Base-by-base conservation (phyloP, 2,113 vertebrate genomes). In the Bubo blakistoni region DNA sequence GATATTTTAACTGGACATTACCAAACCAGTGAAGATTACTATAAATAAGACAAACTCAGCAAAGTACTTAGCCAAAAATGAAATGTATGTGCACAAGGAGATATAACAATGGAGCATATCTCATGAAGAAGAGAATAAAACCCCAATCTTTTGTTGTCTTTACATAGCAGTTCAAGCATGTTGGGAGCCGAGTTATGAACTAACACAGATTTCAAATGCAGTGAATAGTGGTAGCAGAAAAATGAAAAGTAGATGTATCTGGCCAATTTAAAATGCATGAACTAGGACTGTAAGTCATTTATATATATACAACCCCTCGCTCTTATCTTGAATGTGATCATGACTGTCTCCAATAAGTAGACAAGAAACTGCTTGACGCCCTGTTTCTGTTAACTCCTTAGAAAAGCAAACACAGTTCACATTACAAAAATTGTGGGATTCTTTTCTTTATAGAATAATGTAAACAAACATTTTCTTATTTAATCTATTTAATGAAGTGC, bases 401-500 rank as follows among this genome's bases (percentile, higher is more conserved):
- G 9, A 76, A 89, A 49, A 87, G 44, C n/a, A 86, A 92, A 44
- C 49, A 76, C 3, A 80, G 79, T 65, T 85, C 87, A 90, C 34
- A 34, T 54, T 32, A 49, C 25, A 65, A 82, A 81, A 85, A 71
- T 8, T 29, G 49, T 66, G 40, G 20, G 27, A 65, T 65, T 72
- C 40, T 84, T 94, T 84, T 67, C 72, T 67, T 55, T 57, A 38
- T 3, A 77, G 81, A 73, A 70, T 66, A 79, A 94, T 44, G 47
- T 88, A 91, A 94, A 91, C 77, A 95, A 96, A 30, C 5, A 44
- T 78, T 54, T 92, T 84, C 27, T 36, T 87, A 65, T 90, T 95
- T 92, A 78, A 94, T 94, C 86, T 78, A 24, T 81, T 94, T 94
- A 91, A 96, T 90, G 86, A 92, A 87, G 77, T 94, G 81, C 11